Conservation (phyloP, 2,888 invertebrate species). For the Galerucella calmariensis region DNA sequence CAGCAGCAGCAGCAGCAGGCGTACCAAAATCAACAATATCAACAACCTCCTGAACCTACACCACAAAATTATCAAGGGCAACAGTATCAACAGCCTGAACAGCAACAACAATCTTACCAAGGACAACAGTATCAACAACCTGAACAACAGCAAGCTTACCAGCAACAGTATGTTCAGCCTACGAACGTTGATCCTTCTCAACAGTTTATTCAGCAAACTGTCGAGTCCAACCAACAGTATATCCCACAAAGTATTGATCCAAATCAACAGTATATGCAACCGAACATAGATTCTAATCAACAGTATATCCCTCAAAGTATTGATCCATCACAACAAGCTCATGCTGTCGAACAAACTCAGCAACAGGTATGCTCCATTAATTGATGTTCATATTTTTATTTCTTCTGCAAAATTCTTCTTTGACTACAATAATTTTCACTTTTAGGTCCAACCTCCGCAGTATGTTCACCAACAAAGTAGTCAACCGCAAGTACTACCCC, state of each 20-base stretch:
- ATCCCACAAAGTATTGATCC: conserved; percentile 36
- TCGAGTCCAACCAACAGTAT: conserved; percentile 51
- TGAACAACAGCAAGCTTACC: conserved; percentile 26
- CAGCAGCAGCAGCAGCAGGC: conserved; percentile 29
- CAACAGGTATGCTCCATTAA: conserved; percentile 45
- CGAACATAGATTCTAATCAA: conserved; percentile 65
- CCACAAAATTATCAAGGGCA: conserved; percentile 39
- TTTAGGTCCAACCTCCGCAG: conserved; percentile 2
- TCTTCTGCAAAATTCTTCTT: neutral
- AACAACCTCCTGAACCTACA: conserved; percentile 45
- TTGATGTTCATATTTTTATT: neutral
- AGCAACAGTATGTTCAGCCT: conserved; percentile 49
- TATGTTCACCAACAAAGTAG: conserved; percentile 61
- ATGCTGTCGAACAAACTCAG: conserved; percentile 52
- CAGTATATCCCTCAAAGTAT: conserved; percentile 41
- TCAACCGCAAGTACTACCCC: conserved; percentile 46
- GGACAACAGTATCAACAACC: conserved; percentile 5
- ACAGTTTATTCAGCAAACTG: conserved; percentile 48
- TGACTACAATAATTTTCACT: conserved; percentile 38
- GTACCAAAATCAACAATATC: conserved; percentile 51
- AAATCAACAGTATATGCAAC: conserved; percentile 65
- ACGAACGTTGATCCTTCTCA: conserved; percentile 39
- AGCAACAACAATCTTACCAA: conserved; percentile 48
- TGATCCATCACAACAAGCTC: conserved; percentile 38
- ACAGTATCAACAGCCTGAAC: conserved; percentile 38